Evolutionary conservation across 1,140 invertebrate genomes (phyloP).

Genomic region (Eciton burchellii): DNA sequence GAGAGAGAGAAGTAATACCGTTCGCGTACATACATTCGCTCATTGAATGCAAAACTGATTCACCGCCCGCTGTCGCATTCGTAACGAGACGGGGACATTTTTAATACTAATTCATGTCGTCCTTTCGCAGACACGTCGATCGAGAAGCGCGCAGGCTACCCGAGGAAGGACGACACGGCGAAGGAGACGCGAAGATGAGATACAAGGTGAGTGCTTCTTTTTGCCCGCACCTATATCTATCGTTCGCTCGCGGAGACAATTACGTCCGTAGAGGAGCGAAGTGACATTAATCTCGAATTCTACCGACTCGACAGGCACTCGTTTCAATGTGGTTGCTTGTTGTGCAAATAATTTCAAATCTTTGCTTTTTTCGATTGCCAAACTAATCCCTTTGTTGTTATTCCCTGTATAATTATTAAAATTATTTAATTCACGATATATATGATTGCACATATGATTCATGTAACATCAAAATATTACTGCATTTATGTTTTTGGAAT

Average conservation of each 20-base stretch:
- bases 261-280: not conserved
- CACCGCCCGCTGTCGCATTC: slow-evolving; percentile 20
- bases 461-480: no score
- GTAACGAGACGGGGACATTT: slow-evolving; percentile 19
- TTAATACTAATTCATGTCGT: slow-evolving; percentile 42
- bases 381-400: no score
- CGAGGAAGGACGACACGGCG: not conserved
- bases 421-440: no score
- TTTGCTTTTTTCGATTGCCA: slow-evolving; percentile 3
- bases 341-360: not conserved
- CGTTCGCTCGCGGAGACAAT: not conserved
- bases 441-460: no score
- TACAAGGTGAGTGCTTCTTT: slow-evolving; percentile 71
- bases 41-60: slow-evolving; percentile 58
- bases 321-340: slow-evolving; percentile 27
- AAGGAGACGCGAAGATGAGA: slow-evolving; percentile 65
- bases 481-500: no score
- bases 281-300: no score
- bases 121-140: slow-evolving; percentile 41
- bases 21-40: slow-evolving; percentile 1
- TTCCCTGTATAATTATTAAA: no score
- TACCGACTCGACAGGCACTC: not conserved
- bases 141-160: not conserved
- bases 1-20: not conserved
- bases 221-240: not conserved